These are phyloP conservation scores for Pachliopta kotzebuea DNA, from an alignment of 2,888 invertebrate species.

Conservation along the genomic window DNA sequence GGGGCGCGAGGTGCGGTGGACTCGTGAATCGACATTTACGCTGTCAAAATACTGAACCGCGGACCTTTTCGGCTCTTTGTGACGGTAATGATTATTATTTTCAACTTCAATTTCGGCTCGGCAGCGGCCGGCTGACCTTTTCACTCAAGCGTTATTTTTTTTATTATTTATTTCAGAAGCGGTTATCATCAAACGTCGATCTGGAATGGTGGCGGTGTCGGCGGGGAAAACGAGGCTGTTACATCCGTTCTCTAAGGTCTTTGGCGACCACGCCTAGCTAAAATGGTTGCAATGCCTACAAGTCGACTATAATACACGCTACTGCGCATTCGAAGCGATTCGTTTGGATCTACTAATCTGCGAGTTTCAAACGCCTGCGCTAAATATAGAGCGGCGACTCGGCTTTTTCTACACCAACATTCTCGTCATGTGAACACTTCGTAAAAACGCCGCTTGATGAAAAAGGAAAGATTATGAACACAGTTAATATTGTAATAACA, in stretches of 20 bases:
- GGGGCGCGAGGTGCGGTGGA: slow-evolving; percentile 37
- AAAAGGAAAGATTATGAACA: slow-evolving; percentile 27
- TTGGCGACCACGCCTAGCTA: slow-evolving; percentile 64
- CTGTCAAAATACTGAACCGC: slow-evolving; percentile 56
- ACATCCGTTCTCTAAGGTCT: slow-evolving; percentile 73
- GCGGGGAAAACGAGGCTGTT: slow-evolving; percentile 62
- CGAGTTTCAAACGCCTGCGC: slow-evolving; percentile 36
- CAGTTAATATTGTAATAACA: slow-evolving; percentile 22
- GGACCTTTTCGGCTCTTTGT: slow-evolving; percentile 52
- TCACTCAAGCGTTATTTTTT: slow-evolving; percentile 59
- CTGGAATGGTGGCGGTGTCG: slow-evolving; percentile 55
- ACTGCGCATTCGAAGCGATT: slow-evolving; percentile 43
- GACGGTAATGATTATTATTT: slow-evolving; percentile 67
- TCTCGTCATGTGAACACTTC: slow-evolving; percentile 28
- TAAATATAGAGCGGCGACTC: slow-evolving; percentile 36
- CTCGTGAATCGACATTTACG: slow-evolving; percentile 50
- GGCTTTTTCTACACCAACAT: slow-evolving; percentile 33
- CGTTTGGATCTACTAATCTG: slow-evolving; percentile 41
- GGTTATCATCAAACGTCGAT: slow-evolving; percentile 69
- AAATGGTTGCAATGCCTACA: slow-evolving; percentile 54
- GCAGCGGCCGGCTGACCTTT: slow-evolving; percentile 68
- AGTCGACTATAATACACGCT: slow-evolving; percentile 50
- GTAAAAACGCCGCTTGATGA: slow-evolving; percentile 28
- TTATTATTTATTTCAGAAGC: slow-evolving; percentile 57
- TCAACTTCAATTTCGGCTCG: slow-evolving; percentile 65